Conservation (phyloP, 2,113 vertebrate genomes). For the Poeciliopsis retropinna region DNA sequence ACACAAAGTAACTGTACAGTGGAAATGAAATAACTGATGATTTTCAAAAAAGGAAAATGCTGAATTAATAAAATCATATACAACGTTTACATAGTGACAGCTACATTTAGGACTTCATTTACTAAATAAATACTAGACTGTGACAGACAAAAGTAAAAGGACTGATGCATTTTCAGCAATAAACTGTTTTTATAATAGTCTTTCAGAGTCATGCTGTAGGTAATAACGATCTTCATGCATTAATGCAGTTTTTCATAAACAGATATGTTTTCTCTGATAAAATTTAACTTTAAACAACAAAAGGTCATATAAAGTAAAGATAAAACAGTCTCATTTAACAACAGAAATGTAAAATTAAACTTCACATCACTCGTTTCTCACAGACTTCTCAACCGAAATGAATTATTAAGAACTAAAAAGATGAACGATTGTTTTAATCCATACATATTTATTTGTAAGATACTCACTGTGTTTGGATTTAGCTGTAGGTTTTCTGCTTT, state of each 20-base stretch:
- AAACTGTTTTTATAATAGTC: not conserved
- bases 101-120: not conserved
- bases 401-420: not conserved
- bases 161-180: not conserved
- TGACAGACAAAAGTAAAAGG: too few species aligned
- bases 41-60: not conserved
- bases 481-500: not conserved
- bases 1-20: not conserved
- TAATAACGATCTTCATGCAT: too few species aligned
- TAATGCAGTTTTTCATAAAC: not conserved
- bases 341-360: not conserved
- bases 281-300: not conserved
- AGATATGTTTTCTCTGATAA: too few species aligned
- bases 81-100: not conserved
- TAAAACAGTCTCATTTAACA: not conserved
- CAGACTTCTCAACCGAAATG: not conserved
- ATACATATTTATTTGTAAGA: not conserved
- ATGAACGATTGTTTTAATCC: not conserved
- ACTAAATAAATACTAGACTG: not conserved
- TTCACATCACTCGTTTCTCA: not conserved
- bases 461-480: slow-evolving; percentile 30
- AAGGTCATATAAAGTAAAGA: too few species aligned
- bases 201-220: not conserved
- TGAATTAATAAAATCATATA: not conserved
- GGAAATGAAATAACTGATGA: not conserved